Conservation (phyloP, 2,888 invertebrate genomes). For the Allophyes oxyacanthae region DNA sequence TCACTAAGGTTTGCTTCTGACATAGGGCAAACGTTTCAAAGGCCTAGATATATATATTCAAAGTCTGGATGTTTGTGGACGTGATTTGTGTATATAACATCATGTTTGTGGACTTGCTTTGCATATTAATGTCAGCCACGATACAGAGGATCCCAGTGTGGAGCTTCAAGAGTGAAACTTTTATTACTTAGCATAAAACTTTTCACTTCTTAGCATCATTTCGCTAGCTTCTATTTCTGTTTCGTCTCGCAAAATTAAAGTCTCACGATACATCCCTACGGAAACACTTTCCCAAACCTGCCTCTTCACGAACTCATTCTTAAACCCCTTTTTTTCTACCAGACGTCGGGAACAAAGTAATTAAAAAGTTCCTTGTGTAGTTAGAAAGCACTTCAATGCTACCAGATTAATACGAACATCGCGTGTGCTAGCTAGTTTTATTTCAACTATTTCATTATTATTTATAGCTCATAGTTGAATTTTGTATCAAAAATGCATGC, state of each 20-base stretch:
- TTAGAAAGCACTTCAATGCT: constrained; percentile 64
- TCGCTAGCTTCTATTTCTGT: constrained; percentile 6
- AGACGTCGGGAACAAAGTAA: constrained; percentile 74
- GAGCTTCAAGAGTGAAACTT: constrained; percentile 13
- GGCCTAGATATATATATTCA: constrained; percentile 18
- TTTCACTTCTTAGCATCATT: constrained; percentile 21
- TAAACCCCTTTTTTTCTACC: constrained; percentile 60
- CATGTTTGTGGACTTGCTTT: constrained; percentile 24
- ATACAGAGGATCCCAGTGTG: constrained; percentile 4
- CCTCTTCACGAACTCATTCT: constrained; percentile 50
- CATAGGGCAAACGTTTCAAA: constrained; percentile 17
- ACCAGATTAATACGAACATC: constrained; percentile 70
- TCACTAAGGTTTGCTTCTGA: constrained; percentile 15
- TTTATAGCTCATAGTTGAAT: constrained; percentile 64
- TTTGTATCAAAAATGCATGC: constrained; percentile 67
- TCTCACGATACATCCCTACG: constrained; percentile 39
- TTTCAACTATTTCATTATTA: constrained; percentile 65
- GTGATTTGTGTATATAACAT: constrained; percentile 37
- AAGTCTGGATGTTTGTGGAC: constrained; percentile 30
- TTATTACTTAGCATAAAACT: constrained; percentile 7
- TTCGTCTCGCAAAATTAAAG: constrained; percentile 19
- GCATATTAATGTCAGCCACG: constrained; percentile 19
- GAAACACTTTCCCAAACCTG: constrained; percentile 44
- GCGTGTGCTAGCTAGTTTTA: constrained; percentile 66
- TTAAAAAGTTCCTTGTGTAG: constrained; percentile 73